Conservation (phyloP, 2,113 vertebrate genomes). For the Alaudala cheleensis region DNA sequence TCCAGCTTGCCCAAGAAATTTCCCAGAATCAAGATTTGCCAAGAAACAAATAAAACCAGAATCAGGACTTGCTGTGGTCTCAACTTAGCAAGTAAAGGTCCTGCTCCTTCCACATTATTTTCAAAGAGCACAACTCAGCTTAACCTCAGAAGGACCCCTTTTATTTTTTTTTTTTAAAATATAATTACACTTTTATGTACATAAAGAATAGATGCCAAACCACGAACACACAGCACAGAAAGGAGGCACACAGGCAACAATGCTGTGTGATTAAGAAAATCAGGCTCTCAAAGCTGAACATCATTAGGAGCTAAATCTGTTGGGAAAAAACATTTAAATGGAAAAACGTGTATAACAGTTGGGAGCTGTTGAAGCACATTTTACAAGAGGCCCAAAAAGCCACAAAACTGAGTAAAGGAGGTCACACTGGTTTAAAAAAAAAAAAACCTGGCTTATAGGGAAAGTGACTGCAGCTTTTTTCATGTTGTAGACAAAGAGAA, state of each 20-base stretch:
- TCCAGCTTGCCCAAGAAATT: neutral
- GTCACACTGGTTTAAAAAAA: neutral
- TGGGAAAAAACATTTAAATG: neutral
- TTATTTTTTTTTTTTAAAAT: neutral
- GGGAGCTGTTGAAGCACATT: constrained; percentile 14
- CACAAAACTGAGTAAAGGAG: neutral
- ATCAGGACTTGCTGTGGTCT: neutral
- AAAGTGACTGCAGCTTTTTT: neutral
- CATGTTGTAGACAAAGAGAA: neutral
- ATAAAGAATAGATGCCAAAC: neutral
- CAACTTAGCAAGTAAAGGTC: neutral
- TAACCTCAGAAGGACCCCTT: neutral
- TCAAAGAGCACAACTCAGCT: neutral
- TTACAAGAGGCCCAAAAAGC: constrained; percentile 1
- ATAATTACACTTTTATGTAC: neutral
- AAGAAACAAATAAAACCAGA: neutral
- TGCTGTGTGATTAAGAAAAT: neutral
- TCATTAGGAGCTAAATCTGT: constrained; percentile 4
- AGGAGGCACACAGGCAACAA: neutral
- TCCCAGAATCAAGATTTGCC: neutral
- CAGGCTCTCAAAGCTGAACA: constrained; percentile 15
- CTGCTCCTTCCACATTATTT: neutral
- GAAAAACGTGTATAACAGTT: neutral
- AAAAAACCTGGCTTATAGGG: neutral
- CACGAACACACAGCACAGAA: neutral